Evolutionary conservation across 2,888 invertebrate species (phyloP).

Genomic region (Synanthedon formicaeformis): DNA sequence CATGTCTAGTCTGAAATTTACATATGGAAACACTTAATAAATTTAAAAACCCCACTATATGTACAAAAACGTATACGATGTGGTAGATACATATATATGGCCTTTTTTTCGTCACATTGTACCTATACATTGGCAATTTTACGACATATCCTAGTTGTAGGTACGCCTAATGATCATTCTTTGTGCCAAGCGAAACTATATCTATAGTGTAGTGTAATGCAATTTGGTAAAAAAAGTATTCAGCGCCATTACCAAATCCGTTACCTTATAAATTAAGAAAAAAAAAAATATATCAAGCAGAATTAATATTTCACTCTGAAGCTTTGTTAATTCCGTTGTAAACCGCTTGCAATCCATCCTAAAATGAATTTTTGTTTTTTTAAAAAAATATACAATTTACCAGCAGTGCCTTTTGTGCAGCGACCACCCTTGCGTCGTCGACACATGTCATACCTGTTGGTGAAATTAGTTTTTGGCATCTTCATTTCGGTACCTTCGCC

Average conservation of each 20-base stretch:
- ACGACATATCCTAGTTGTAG: background rate
- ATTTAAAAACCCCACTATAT: constrained; percentile 13
- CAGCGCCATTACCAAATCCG: constrained; percentile 70
- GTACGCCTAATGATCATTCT: constrained; percentile 1
- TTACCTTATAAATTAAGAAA: constrained; percentile 51
- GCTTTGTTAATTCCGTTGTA: constrained; percentile 57
- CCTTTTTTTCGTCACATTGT: background rate
- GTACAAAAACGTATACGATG: background rate
- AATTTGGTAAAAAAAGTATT: constrained; percentile 29
- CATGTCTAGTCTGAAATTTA: constrained; percentile 96
- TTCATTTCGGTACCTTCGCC: constrained; percentile 23
- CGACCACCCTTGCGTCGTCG: constrained; percentile 95
- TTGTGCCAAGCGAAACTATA: constrained; percentile 17
- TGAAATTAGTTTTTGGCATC: constrained; percentile 51
- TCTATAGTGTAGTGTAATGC: constrained; percentile 12
- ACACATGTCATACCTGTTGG: constrained; percentile 97
- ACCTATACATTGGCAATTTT: background rate
- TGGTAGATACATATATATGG: no score
- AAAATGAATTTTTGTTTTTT: constrained; percentile 23
- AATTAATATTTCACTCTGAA: constrained; percentile 54
- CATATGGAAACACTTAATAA: constrained; percentile 64
- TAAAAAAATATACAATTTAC: constrained; percentile 74
- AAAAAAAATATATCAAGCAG: constrained; percentile 43
- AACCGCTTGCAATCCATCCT: constrained; percentile 47
- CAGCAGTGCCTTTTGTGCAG: constrained; percentile 98